Conservation (phyloP, 1,140 invertebrate species). For the Matsumurasca onukii region DNA sequence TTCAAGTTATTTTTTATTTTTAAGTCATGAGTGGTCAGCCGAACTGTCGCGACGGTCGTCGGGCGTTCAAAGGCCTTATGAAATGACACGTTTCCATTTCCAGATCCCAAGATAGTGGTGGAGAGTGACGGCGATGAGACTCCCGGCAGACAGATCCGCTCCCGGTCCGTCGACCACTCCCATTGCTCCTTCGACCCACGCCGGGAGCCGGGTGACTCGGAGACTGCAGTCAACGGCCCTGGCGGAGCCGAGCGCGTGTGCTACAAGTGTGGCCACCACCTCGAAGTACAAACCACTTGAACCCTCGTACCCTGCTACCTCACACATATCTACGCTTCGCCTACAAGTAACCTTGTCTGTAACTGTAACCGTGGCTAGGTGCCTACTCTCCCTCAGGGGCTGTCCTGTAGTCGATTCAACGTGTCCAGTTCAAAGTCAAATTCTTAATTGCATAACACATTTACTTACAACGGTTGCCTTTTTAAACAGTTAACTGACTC, state of each 20-base stretch:
- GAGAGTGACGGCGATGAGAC: not conserved
- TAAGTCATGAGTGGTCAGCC: not conserved
- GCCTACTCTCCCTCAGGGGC: too few species aligned
- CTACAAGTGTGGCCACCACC: not conserved
- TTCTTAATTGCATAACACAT: too few species aligned
- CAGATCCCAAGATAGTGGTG: not conserved
- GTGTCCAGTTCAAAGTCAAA: too few species aligned
- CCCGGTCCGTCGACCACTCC: conserved; percentile 4
- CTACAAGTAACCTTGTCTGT: too few species aligned
- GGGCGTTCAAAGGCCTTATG: not conserved
- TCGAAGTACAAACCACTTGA: too few species aligned
- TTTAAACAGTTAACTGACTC: too few species aligned
- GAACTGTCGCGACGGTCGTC: not conserved
- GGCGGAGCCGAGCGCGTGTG: too few species aligned
- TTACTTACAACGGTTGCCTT: too few species aligned
- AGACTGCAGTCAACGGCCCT: not conserved
- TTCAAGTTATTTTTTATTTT: not conserved
- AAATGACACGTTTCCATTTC: not conserved
- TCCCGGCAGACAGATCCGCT: not conserved
- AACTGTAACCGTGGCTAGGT: too few species aligned
- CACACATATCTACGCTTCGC: too few species aligned
- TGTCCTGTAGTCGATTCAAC: too few species aligned
- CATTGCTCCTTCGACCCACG: not conserved
- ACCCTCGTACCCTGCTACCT: too few species aligned
- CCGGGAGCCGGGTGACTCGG: not conserved